phyloP scores from a whole-genome alignment of 1,140 invertebrate species.

The Araneus ventricosus region DNA sequence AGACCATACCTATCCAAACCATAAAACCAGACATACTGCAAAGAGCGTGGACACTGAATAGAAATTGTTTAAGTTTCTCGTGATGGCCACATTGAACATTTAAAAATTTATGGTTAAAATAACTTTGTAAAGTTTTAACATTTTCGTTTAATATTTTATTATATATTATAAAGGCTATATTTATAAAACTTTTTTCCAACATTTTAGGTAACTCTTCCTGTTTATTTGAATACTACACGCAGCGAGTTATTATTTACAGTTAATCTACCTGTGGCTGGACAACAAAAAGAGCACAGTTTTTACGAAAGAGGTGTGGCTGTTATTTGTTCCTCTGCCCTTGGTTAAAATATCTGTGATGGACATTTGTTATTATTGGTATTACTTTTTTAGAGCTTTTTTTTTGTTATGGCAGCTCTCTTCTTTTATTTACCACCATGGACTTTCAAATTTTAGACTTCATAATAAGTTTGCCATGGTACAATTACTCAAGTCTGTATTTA shows the following conservation, averaged over 20 bases:
- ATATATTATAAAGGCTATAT: slow-evolving; percentile 17
- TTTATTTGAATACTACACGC: slow-evolving; percentile 97
- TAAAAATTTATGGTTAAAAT: too few species aligned
- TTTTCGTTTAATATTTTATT: too few species aligned
- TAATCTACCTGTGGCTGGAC: slow-evolving; percentile 92
- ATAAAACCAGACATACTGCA: too few species aligned
- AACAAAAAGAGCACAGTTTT: slow-evolving; percentile 93
- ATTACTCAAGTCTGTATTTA: neutral
- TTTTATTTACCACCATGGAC: neutral
- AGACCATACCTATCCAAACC: too few species aligned
- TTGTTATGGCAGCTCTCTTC: slow-evolving; percentile 48
- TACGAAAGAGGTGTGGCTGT: slow-evolving; percentile 98
- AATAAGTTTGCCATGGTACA: slow-evolving; percentile 12
- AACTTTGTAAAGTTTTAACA: too few species aligned
- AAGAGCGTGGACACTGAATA: too few species aligned
- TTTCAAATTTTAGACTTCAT: slow-evolving; percentile 14
- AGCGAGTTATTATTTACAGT: slow-evolving; percentile 97
- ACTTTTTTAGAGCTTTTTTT: slow-evolving; percentile 42
- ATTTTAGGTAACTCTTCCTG: slow-evolving; percentile 90
- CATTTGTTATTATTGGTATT: slow-evolving; percentile 32
- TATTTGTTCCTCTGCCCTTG: slow-evolving; percentile 92
- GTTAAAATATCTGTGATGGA: slow-evolving; percentile 82
- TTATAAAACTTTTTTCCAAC: neutral
- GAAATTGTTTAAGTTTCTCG: too few species aligned
- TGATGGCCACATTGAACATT: too few species aligned